phyloP scores from a whole-genome alignment of 2,888 invertebrate species.

The Notodonta ziczac region DNA sequence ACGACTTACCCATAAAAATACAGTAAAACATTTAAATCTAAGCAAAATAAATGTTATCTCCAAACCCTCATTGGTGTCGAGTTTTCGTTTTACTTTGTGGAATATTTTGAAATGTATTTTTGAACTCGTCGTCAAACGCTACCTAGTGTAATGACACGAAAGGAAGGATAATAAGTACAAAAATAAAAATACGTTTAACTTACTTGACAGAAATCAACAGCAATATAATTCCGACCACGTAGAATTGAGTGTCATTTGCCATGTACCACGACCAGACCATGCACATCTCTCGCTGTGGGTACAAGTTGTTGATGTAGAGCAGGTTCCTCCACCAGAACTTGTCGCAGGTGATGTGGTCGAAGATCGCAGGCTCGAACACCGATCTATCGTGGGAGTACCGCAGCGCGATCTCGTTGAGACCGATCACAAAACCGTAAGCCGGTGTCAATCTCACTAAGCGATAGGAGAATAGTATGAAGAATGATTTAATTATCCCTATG shows the following conservation, averaged over 20 bases:
- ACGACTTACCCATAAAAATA: too few species aligned
- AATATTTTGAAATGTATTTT: background rate
- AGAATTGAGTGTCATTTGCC: slow-evolving; percentile 92
- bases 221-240: slow-evolving; percentile 87
- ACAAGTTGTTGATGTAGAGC: slow-evolving; percentile 93
- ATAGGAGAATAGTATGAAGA: slow-evolving; percentile 77
- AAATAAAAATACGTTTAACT: slow-evolving; percentile 44
- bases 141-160: too few species aligned
- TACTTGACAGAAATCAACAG: slow-evolving; percentile 88
- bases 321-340: slow-evolving; percentile 93
- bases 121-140: too few species aligned
- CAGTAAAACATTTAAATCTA: too few species aligned
- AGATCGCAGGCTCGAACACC: slow-evolving; percentile 89
- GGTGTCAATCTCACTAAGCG: slow-evolving; percentile 91
- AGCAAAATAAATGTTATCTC: too few species aligned
- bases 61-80: too few species aligned
- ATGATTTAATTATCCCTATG: slow-evolving; percentile 71
- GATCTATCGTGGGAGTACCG: slow-evolving; percentile 89
- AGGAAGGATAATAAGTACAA: too few species aligned
- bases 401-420: slow-evolving; percentile 88
- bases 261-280: slow-evolving; percentile 94
- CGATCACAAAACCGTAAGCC: slow-evolving; percentile 91
- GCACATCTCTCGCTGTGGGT: slow-evolving; percentile 90
- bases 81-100: background rate
- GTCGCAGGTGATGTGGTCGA: slow-evolving; percentile 89